Evolutionary conservation across 1,140 invertebrate genomes (phyloP).

Genomic region (Drosophila sproati): DNA sequence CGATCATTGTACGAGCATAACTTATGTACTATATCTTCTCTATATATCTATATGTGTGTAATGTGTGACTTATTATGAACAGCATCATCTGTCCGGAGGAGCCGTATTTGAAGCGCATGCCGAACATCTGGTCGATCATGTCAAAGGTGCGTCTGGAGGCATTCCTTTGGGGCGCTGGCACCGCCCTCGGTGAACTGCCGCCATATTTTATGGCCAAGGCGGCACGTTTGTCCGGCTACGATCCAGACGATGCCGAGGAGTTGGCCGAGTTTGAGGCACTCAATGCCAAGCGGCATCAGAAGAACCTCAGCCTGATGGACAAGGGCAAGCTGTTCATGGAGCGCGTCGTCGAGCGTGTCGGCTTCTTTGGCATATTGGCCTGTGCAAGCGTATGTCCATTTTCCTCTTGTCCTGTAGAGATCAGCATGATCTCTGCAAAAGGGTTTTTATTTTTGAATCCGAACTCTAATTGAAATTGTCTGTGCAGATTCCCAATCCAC

Average conservation of each 20-base stretch:
- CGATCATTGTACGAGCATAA: no score
- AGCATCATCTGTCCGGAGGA: constrained; percentile 92
- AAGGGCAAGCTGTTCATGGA: constrained; percentile 94
- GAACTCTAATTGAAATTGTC: neutral
- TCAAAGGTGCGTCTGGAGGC: constrained; percentile 97
- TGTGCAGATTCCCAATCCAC: constrained; percentile 97
- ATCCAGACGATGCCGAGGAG: constrained; percentile 91
- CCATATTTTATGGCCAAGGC: constrained; percentile 99
- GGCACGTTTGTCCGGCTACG: constrained; percentile 90
- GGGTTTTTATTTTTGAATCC: neutral
- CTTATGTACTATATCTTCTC: no score
- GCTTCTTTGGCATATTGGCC: constrained; percentile 98
- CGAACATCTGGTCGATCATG: constrained; percentile 95
- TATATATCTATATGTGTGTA: no score
- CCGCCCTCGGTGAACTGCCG: constrained; percentile 98
- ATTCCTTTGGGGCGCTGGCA: constrained; percentile 99
- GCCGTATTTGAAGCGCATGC: constrained; percentile 86
- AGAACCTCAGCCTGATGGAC: constrained; percentile 89
- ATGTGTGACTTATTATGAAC: neutral
- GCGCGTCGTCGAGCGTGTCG: constrained; percentile 96
- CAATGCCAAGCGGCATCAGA: constrained; percentile 88
- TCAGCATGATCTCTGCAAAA: no score
- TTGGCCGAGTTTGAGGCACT: constrained; percentile 91
- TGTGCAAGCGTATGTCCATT: constrained; percentile 94
- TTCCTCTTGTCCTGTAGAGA: neutral